Evolutionary conservation across 2,113 vertebrate species (phyloP).

Genomic region (Gadus macrocephalus): DNA sequence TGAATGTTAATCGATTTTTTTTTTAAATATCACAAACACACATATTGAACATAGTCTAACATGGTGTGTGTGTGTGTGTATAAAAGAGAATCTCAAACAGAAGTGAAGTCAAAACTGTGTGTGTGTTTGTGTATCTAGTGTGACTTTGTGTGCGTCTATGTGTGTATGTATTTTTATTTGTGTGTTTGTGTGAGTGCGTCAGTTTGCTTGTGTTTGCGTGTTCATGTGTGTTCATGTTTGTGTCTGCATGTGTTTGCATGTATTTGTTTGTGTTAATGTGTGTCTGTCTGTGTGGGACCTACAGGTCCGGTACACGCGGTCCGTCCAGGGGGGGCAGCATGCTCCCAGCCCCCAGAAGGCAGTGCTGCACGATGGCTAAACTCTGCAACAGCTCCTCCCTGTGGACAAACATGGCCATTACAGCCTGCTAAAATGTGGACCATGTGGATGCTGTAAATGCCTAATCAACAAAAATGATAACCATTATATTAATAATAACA

Average conservation of each 20-base stretch:
- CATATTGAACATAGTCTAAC: no score
- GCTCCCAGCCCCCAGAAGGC: slow-evolving; percentile 88
- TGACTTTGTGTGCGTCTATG: slow-evolving; percentile 3
- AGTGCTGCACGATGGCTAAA: slow-evolving; percentile 89
- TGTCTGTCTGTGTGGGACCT: slow-evolving; percentile 58
- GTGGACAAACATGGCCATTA: slow-evolving; percentile 34
- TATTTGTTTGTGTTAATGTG: slow-evolving; percentile 6
- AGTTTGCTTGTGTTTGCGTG: background rate
- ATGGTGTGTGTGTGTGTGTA: no score
- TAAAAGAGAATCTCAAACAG: no score
- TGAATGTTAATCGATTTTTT: no score
- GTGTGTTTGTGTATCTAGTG: background rate
- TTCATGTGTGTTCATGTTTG: no score
- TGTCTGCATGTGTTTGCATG: background rate
- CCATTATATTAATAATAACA: background rate
- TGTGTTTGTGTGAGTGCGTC: no score
- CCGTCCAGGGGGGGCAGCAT: slow-evolving; percentile 85
- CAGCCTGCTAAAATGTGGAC: background rate
- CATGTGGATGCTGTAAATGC: background rate
- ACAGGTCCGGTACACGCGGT: slow-evolving; percentile 83
- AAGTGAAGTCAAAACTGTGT: background rate
- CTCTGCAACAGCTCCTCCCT: slow-evolving; percentile 93
- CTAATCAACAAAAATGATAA: no score
- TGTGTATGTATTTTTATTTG: background rate
- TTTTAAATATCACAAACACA: no score